phyloP scores from a whole-genome alignment of 2,797 vertebrate species.

The Todus mexicanus region DNA sequence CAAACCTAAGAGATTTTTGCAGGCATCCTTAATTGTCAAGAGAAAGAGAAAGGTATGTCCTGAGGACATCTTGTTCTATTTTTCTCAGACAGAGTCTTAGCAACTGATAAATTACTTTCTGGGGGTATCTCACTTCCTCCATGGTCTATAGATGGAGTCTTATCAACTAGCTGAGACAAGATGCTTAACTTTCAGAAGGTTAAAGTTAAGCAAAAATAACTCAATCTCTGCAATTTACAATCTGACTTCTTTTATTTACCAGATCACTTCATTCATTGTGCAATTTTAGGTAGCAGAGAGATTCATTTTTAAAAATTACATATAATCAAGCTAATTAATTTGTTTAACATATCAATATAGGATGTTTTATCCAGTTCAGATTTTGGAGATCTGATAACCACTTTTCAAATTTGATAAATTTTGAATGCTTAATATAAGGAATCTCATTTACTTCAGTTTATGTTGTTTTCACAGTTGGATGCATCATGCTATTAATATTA shows the following conservation, averaged over 20 bases:
- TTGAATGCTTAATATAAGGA: neutral
- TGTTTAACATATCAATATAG: neutral
- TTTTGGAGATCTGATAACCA: neutral
- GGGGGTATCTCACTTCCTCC: neutral
- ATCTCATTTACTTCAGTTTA: neutral
- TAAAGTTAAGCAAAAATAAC: neutral
- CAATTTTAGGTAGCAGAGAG: neutral
- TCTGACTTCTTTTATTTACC: neutral
- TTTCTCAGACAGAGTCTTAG: constrained; percentile 17
- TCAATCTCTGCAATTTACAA: neutral
- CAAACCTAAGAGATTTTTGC: neutral
- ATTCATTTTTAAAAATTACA: neutral
- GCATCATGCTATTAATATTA: neutral
- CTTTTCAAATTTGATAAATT: neutral
- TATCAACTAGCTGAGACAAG: neutral
- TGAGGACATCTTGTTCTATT: neutral
- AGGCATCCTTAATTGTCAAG: neutral
- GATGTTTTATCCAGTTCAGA: neutral
- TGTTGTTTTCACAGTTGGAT: accelerated
- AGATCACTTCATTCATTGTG: neutral
- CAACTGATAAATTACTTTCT: constrained; percentile 12
- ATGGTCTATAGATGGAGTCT: neutral
- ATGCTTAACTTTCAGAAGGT: neutral
- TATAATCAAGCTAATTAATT: neutral
- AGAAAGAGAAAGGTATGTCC: neutral